Evolutionary conservation across 2,797 vertebrate species (phyloP).

Genomic region (Carapus acus): DNA sequence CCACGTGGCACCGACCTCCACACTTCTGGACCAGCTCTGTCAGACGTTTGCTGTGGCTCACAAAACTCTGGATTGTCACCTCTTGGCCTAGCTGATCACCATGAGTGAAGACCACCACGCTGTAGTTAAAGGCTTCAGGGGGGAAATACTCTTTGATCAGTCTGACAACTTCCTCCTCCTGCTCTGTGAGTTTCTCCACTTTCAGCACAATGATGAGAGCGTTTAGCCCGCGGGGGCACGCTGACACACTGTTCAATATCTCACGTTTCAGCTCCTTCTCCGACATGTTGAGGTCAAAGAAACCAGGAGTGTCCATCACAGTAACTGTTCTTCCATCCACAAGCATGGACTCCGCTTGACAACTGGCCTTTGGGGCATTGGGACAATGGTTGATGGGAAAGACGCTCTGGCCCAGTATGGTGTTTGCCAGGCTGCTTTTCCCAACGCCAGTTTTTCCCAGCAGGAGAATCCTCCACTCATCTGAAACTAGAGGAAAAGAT

Average conservation of each 20-base stretch:
- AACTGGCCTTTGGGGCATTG: not conserved
- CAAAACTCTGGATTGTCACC: not conserved
- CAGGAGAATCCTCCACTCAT: conserved; percentile 1
- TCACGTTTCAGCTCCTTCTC: not conserved
- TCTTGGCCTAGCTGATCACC: not conserved
- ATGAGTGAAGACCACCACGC: not conserved
- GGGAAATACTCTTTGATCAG: not conserved
- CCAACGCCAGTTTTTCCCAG: conserved; percentile 29
- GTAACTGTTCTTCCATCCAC: conserved; percentile 3
- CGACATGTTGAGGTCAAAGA: conserved; percentile 1
- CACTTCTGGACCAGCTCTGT: conserved; percentile 9
- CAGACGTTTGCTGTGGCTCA: fast-evolving
- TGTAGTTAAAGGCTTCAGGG: not conserved
- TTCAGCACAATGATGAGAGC: not conserved
- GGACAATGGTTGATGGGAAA: not conserved
- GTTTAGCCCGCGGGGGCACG: conserved; percentile 13
- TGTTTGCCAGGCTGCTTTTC: conserved; percentile 35
- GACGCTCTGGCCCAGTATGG: not conserved
- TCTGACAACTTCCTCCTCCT: not conserved
- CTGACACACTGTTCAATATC: not conserved
- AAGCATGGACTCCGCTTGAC: not conserved
- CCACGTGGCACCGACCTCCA: conserved; percentile 6
- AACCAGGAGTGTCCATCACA: conserved; percentile 19
- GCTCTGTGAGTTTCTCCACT: not conserved
- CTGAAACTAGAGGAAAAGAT: not conserved